Evolutionary conservation across 2,888 invertebrate species (phyloP), one percentile per base, ranked within the genome.

Genomic region (Volucella inanis): DNA sequence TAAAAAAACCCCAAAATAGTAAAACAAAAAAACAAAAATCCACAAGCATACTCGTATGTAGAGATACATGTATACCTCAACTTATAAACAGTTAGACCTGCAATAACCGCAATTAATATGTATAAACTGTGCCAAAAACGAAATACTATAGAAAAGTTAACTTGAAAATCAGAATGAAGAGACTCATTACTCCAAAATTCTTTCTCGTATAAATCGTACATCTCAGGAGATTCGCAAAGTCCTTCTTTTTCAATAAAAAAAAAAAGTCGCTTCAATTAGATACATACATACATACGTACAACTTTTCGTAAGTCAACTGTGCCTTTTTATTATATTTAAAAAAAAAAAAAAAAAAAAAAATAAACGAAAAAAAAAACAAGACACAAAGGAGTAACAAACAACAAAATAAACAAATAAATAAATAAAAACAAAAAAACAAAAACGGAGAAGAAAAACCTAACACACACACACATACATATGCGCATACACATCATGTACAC

Each of bases 381-480:
- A 76, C 78, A 72, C 12, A 77, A 79, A 77, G 65, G 54, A 71
- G 39, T 87, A 72, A 87, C 82, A 88, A 74, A 80, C 79, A 76
- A 79, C 87, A 71, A 86, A 49, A 31, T 76, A 87, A 82, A 89
- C 86, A 88, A 88, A 87, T 88, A 87, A 59, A 59, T 39, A 41
- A 15, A 18, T 39, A 18, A 75, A 61, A 75, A 61, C 3, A 31
- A 59, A 59, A 39, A 41, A 15, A 18, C 39, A 18, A 75, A 61
- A 15, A 14, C 67, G 72, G 78, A 70, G 61, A 76, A 79, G 75
- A 75, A 79, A 75, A 68, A 57, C 71, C 43, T 87, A 72, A 87
- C 82, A 88, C 77, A 80, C 79, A 78, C 71, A 86, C 49, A 31
- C 76, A 87, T 80, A 89, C 87, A 88, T 88, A 87, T 88, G 87